Evolutionary conservation across 2,113 vertebrate species (phyloP).

Genomic region (Capricornis sumatraensis): DNA sequence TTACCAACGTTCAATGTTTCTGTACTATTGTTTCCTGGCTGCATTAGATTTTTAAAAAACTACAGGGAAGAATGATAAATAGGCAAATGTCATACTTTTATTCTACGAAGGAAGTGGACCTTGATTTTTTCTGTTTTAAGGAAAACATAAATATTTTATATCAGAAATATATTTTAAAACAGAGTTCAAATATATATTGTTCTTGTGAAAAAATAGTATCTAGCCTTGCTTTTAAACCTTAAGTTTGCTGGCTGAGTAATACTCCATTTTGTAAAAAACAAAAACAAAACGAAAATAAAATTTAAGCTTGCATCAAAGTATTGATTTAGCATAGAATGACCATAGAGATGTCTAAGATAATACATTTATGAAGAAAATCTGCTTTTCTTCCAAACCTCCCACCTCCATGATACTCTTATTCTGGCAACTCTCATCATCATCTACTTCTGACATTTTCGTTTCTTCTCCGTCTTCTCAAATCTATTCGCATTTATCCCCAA

Average conservation of each 20-base stretch:
- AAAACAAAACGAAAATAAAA: neutral
- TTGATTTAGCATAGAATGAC: neutral
- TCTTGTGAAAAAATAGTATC: neutral
- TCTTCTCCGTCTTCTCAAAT: neutral
- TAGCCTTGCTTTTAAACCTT: neutral
- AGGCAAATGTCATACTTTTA: neutral
- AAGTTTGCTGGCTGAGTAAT: neutral
- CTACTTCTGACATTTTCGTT: neutral
- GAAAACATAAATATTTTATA: neutral
- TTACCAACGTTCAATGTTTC: neutral
- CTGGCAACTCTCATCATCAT: neutral
- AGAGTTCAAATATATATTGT: neutral
- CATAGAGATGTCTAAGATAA: neutral
- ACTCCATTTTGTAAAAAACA: no score
- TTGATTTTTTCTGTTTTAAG: neutral
- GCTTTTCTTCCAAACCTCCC: neutral
- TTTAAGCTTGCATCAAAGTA: neutral
- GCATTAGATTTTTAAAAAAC: neutral
- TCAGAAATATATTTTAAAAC: neutral
- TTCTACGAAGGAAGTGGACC: neutral
- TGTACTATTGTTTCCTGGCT: neutral
- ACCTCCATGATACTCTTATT: neutral
- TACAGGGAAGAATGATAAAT: neutral
- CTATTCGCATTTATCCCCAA: neutral
- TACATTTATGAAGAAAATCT: neutral